Conservation (phyloP, 2,888 invertebrate genomes). For the Tyria jacobaeae region DNA sequence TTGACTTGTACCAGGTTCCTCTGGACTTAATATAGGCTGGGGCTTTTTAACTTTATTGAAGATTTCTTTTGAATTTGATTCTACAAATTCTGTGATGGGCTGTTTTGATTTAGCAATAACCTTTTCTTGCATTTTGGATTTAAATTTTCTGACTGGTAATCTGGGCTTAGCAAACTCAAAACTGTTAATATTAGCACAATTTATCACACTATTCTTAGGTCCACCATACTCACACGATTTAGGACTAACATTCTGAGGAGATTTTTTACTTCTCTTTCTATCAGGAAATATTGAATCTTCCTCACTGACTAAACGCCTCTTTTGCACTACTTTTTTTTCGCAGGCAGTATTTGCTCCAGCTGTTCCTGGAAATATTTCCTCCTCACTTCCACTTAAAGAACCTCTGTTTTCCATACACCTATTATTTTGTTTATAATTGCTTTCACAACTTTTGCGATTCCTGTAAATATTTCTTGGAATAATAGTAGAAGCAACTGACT, state of each 20-base stretch:
- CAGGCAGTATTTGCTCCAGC: conserved; percentile 39
- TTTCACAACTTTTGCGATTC: conserved; percentile 21
- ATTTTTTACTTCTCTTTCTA: conserved; percentile 56
- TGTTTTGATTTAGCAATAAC: conserved; percentile 57
- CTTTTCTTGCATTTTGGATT: conserved; percentile 51
- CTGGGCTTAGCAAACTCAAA: conserved; percentile 70
- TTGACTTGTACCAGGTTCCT: conserved; percentile 33
- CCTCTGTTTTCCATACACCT: conserved; percentile 19
- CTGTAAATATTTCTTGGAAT: conserved; percentile 52
- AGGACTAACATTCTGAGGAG: conserved; percentile 47
- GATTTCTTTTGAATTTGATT: conserved; percentile 17
- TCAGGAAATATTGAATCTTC: conserved; percentile 46
- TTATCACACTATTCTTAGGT: no score
- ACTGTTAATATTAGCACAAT: conserved; percentile 48
- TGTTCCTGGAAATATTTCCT: conserved; percentile 61
- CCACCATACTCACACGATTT: no score
- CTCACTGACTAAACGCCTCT: conserved; percentile 51
- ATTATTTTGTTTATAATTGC: conserved; percentile 14
- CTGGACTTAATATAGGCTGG: conserved; percentile 26
- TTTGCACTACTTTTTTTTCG: conserved; percentile 34
- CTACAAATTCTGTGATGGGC: conserved; percentile 40
- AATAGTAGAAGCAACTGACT: conserved; percentile 50
- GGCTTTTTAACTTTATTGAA: conserved; percentile 11
- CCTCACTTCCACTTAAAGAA: conserved; percentile 53
- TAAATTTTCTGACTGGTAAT: conserved; percentile 60